These are phyloP conservation scores for Acrobasis repandana DNA, from an alignment of 2,888 invertebrate genomes.

Conservation along the genomic window DNA sequence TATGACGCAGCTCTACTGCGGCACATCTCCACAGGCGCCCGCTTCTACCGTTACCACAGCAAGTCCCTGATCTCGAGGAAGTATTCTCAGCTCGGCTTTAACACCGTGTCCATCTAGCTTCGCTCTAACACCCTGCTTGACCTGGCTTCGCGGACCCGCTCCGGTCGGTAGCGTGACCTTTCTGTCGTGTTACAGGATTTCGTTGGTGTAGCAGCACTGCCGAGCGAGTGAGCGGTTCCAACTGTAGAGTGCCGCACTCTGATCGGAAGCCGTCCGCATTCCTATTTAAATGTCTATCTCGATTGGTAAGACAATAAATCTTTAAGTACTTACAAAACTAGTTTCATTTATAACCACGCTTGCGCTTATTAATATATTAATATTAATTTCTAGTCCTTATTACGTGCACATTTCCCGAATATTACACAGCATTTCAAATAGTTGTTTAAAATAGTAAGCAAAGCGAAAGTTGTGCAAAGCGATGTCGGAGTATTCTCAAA, in stretches of 20 bases:
- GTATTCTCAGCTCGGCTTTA: conserved; percentile 84
- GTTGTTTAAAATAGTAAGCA: conserved; percentile 31
- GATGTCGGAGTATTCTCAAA: conserved; percentile 35
- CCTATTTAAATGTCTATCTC: conserved; percentile 65
- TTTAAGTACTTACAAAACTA: conserved; percentile 51
- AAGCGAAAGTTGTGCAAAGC: conserved; percentile 42
- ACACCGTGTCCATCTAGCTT: conserved; percentile 78
- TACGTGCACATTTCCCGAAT: not conserved
- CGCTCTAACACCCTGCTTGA: conserved; percentile 74
- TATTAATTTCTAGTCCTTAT: not conserved
- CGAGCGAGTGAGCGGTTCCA: conserved; percentile 37
- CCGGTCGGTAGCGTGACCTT: conserved; percentile 70
- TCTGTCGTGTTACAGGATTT: conserved; percentile 78
- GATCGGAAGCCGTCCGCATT: conserved; percentile 74
- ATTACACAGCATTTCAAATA: conserved; percentile 1
- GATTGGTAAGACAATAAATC: conserved; percentile 74
- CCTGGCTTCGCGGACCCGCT: conserved; percentile 66
- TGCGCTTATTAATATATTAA: conserved; percentile 40
- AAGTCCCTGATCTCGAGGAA: conserved; percentile 89
- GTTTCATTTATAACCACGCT: conserved; percentile 57
- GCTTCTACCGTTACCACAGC: conserved; percentile 88
- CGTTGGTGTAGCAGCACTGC: conserved; percentile 62
- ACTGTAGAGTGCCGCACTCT: conserved; percentile 40
- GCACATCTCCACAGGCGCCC: conserved; percentile 85
- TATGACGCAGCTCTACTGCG: conserved; percentile 81